Base-by-base conservation (phyloP, 1,140 invertebrate species). In the Drosophila oshimai region DNA sequence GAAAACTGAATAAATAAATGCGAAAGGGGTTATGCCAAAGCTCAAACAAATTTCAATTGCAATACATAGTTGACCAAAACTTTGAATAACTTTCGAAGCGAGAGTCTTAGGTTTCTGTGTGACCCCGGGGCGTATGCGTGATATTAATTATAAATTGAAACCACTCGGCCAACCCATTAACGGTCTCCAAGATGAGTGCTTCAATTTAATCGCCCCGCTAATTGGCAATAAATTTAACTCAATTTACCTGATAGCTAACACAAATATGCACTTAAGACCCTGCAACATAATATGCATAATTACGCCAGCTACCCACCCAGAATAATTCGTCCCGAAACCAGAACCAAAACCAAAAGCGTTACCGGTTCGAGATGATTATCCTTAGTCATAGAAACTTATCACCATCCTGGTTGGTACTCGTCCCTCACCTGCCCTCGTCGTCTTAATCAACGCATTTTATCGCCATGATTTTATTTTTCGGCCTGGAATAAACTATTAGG, bases 401-500 rank as follows among this genome's bases (percentile, higher is more conserved):
- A 68, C 31, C 64, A 49, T 57, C 49, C 15, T 15, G 13, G 31
- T 15, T 20, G 1, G 10, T 33, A 34, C 18, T 36, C 69, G 44
- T 17, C 33, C 13, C 68, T 34, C 28, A 37, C 55, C 26, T 62
- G 39, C n/a, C 37, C 28, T 61, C 49, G 13, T 37, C 74, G 31
- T 49, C 55, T 75, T 86, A 86, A 86, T 86, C 80, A 84, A 72
- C 60, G 81, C 42, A 37, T 60, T 84, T 68, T 80, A 64, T 44
- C 75, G 53, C 26, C 67, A 61, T 51, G 46, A 84, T 80, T 84
- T 84, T 84, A 86, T 84, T 84, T 68, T 41, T 24, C 51, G 54
- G 57, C 57, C 80, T 60, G 76, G 34, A 87, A 86, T 81, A 87
- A 87, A 86, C 81, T 86, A 86, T 87, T 86, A 87, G 72, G 80